Evolutionary conservation across 2,797 vertebrate genomes (phyloP).

Genomic region (Micromesistius poutassou): DNA sequence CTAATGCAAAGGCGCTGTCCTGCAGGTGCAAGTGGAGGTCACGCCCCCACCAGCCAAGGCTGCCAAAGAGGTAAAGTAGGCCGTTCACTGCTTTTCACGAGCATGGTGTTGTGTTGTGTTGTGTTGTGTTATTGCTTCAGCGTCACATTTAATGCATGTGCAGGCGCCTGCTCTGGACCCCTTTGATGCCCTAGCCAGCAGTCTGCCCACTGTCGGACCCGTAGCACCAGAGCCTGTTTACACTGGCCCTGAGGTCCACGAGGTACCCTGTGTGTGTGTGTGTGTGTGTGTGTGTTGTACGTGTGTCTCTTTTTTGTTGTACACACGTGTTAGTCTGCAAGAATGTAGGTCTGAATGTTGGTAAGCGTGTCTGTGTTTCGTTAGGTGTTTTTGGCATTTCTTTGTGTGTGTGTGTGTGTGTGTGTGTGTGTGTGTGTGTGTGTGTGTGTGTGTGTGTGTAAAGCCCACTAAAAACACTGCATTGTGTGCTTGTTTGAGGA

Average conservation of each 20-base stretch:
- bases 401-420: background rate
- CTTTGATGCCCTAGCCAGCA: slow-evolving; percentile 64
- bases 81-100: background rate
- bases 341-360: background rate
- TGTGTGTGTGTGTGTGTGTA: background rate
- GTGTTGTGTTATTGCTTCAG: slow-evolving; percentile 30
- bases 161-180: slow-evolving; percentile 63
- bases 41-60: slow-evolving; percentile 35
- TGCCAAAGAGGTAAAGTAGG: slow-evolving; percentile 59
- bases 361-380: background rate
- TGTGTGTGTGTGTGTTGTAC: slow-evolving; percentile 2
- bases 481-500: background rate
- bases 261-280: slow-evolving; percentile 58
- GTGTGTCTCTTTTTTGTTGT: background rate
- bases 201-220: slow-evolving; percentile 53
- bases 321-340: background rate
- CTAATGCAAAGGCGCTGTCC: slow-evolving; percentile 25
- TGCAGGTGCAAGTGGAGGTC: slow-evolving; percentile 72
- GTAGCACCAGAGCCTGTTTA: slow-evolving; percentile 46
- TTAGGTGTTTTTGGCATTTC: background rate
- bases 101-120: slow-evolving; percentile 40
- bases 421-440: background rate
- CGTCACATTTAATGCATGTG: slow-evolving; percentile 47
- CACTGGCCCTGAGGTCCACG: slow-evolving; percentile 68
- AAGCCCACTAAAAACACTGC: slow-evolving; percentile 1